Conservation (phyloP, 2,113 vertebrate species). For the Ochotona princeps region DNA sequence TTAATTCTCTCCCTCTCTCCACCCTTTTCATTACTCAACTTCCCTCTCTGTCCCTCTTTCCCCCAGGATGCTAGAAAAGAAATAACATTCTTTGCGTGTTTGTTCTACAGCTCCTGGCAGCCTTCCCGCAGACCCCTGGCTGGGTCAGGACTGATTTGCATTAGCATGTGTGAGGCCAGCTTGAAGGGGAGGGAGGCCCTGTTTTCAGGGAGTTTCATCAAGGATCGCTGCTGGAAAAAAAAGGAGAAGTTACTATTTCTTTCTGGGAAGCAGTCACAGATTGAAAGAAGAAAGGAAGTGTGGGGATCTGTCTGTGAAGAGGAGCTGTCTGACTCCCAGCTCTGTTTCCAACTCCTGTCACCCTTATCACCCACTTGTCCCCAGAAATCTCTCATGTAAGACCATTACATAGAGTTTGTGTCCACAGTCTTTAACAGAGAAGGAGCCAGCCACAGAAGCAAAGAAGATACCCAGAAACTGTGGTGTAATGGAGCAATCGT, state of each 20-base stretch:
- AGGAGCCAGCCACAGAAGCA: background rate
- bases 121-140: constrained; percentile 71
- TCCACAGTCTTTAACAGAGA: constrained; percentile 63
- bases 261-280: constrained; percentile 71
- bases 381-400: constrained; percentile 48
- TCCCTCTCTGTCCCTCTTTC: constrained; percentile 73
- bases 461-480: constrained; percentile 46
- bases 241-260: constrained; percentile 65
- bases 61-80: constrained; percentile 74
- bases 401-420: background rate
- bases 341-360: constrained; percentile 27
- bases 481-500: constrained; percentile 55
- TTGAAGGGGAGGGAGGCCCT: constrained; percentile 69
- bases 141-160: constrained; percentile 70
- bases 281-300: constrained; percentile 56
- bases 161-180: constrained; percentile 74
- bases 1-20: background rate
- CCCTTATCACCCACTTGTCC: constrained; percentile 50
- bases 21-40: constrained; percentile 37
- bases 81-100: constrained; percentile 80
- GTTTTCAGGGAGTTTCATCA: constrained; percentile 63
- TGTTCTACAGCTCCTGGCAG: constrained; percentile 75
- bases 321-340: constrained; percentile 35
- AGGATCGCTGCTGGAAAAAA: constrained; percentile 31
- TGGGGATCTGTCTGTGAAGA: constrained; percentile 1